A percentile compares a stretch with the other conserved stretches of the same genome.
phyloP scores from a whole-genome alignment of 2,797 vertebrate genomes.

The Parauchenoglanis punctatus region DNA sequence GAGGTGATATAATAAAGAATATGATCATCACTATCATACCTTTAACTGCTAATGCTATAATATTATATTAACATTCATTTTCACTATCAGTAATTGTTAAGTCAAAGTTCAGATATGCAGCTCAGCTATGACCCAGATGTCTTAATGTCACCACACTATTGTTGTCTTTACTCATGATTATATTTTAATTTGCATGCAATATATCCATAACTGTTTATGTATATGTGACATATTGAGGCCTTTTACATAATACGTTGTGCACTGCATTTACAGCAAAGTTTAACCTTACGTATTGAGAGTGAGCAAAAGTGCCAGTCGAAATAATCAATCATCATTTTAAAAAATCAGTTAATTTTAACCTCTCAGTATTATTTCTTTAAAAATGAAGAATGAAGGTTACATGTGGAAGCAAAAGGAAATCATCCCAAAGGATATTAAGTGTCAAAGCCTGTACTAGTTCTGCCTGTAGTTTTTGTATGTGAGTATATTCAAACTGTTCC shows the following conservation, averaged over 20 bases:
- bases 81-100: conserved; percentile 20
- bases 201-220: neutral
- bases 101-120: conserved; percentile 21
- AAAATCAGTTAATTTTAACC: conserved; percentile 1
- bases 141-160: conserved; percentile 35
- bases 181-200: neutral
- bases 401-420: neutral
- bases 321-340: conserved; percentile 24
- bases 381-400: neutral
- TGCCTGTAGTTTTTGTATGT: conserved; percentile 24
- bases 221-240: conserved; percentile 2
- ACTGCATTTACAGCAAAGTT: neutral
- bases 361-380: neutral
- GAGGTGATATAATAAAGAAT: conserved; percentile 66
- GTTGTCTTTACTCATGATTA: neutral
- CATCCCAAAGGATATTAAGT: neutral
- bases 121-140: conserved; percentile 13
- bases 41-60: conserved; percentile 73
- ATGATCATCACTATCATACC: conserved; percentile 64
- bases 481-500: conserved; percentile 17
- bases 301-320: conserved; percentile 7
- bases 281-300: conserved; percentile 1
- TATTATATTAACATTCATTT: conserved; percentile 64
- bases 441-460: neutral
- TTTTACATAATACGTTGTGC: neutral